Evolutionary conservation across 2,888 invertebrate species (phyloP).

Genomic region (Pseudococcus viburni): DNA sequence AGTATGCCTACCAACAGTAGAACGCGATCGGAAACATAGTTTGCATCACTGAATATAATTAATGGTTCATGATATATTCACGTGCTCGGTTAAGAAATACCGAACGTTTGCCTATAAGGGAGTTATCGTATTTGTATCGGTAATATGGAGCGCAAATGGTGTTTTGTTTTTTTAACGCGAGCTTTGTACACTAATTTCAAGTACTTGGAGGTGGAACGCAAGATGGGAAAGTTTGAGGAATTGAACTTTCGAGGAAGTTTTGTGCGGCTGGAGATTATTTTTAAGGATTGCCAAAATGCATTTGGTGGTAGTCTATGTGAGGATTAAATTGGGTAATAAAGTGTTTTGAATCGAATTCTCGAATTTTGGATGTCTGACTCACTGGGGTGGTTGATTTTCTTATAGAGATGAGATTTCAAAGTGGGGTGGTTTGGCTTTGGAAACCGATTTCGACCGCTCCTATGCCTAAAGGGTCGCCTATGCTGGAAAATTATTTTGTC

Average conservation of each 20-base stretch:
- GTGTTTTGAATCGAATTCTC: too few species aligned
- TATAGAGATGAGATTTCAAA: too few species aligned
- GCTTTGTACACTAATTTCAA: background rate
- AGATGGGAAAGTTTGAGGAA: background rate
- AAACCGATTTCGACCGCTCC: too few species aligned
- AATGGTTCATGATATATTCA: constrained; percentile 39
- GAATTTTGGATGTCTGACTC: too few species aligned
- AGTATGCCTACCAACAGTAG: too few species aligned
- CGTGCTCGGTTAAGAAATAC: constrained; percentile 47
- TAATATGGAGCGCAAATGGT: background rate
- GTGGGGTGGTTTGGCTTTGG: too few species aligned
- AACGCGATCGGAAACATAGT: constrained; percentile 10
- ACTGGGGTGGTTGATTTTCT: too few species aligned
- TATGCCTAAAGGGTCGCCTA: too few species aligned
- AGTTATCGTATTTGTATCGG: constrained; percentile 48
- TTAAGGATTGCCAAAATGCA: too few species aligned
- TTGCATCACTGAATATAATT: constrained; percentile 48
- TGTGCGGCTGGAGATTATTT: background rate
- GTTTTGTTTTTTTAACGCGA: constrained; percentile 8
- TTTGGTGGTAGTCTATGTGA: too few species aligned
- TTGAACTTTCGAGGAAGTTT: background rate
- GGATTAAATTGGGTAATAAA: too few species aligned
- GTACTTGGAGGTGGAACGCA: background rate
- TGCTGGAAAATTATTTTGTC: too few species aligned
- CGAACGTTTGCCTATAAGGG: constrained; percentile 30